Evolutionary conservation across 2,888 invertebrate genomes (phyloP).

Genomic region (Clivina fossor): DNA sequence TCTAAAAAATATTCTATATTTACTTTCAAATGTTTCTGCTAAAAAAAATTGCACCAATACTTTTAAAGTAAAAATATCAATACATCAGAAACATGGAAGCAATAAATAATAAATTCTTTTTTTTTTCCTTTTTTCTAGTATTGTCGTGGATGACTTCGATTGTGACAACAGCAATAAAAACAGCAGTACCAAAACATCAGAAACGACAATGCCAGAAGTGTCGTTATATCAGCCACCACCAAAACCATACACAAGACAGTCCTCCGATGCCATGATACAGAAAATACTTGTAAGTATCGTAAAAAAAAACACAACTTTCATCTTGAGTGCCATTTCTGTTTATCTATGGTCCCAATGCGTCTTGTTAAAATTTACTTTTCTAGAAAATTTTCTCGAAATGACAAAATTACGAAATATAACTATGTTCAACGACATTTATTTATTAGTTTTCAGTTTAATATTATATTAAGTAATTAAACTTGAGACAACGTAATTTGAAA

Average conservation of each 20-base stretch:
- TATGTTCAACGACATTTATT: too few species aligned
- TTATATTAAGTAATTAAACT: too few species aligned
- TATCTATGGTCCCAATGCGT: background rate
- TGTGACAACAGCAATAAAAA: conserved; percentile 40
- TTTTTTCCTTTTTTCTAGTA: conserved; percentile 44
- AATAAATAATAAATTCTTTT: background rate
- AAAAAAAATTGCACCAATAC: too few species aligned
- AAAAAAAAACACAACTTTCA: too few species aligned
- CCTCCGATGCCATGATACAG: conserved; percentile 47
- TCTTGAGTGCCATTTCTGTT: too few species aligned
- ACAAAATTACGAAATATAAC: too few species aligned
- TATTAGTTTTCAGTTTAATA: too few species aligned
- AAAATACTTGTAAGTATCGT: conserved; percentile 48
- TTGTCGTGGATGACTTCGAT: conserved; percentile 50
- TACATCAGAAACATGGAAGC: background rate
- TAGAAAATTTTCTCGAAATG: too few species aligned
- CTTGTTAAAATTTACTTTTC: too few species aligned
- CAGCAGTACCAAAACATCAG: conserved; percentile 34
- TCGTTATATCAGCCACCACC: conserved; percentile 41
- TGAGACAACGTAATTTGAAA: too few species aligned
- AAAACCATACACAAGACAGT: conserved; percentile 46
- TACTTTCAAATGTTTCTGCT: too few species aligned
- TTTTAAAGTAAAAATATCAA: background rate
- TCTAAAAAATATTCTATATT: too few species aligned
- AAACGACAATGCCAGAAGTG: conserved; percentile 36